Conservation (phyloP, 2,113 vertebrate species). For the Acanthochromis polyacanthus region DNA sequence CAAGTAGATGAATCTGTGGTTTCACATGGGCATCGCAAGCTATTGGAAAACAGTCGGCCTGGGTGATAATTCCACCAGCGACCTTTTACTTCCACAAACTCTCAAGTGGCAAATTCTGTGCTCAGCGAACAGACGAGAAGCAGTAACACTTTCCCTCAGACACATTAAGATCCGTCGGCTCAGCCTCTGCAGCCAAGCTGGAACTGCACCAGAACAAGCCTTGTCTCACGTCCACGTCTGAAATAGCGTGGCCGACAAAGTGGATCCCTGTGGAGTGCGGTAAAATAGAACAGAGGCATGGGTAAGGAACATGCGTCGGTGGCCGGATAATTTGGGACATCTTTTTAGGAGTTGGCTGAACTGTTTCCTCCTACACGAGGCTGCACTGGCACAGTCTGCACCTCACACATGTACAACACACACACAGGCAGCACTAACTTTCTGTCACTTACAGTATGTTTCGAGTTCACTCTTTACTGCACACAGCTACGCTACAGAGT, state of each 20-base stretch:
- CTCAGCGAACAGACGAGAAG: slow-evolving; percentile 58
- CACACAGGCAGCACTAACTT: slow-evolving; percentile 31
- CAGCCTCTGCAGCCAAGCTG: slow-evolving; percentile 52
- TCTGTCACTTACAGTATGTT: slow-evolving; percentile 49
- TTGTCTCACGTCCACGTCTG: slow-evolving; percentile 56
- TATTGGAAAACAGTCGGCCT: slow-evolving; percentile 17
- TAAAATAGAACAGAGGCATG: slow-evolving; percentile 53
- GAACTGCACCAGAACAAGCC: slow-evolving; percentile 53
- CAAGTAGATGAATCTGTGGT: background rate
- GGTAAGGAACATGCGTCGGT: slow-evolving; percentile 70
- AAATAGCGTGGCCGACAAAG: slow-evolving; percentile 65
- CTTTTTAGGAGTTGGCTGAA: slow-evolving; percentile 70
- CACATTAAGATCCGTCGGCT: slow-evolving; percentile 27
- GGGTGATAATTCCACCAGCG: slow-evolving; percentile 19
- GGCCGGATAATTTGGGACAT: slow-evolving; percentile 72
- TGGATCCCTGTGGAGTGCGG: slow-evolving; percentile 59
- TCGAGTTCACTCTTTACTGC: background rate
- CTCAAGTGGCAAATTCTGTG: slow-evolving; percentile 34
- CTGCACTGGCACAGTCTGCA: slow-evolving; percentile 35
- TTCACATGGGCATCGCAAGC: background rate
- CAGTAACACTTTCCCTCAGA: slow-evolving; percentile 61
- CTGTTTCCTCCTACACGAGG: slow-evolving; percentile 60
- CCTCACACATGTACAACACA: slow-evolving; percentile 21
- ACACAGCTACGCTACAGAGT: background rate
- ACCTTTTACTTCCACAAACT: slow-evolving; percentile 46